Evolutionary conservation across 2,113 vertebrate genomes (phyloP).

Genomic region (Glaucomys volans): DNA sequence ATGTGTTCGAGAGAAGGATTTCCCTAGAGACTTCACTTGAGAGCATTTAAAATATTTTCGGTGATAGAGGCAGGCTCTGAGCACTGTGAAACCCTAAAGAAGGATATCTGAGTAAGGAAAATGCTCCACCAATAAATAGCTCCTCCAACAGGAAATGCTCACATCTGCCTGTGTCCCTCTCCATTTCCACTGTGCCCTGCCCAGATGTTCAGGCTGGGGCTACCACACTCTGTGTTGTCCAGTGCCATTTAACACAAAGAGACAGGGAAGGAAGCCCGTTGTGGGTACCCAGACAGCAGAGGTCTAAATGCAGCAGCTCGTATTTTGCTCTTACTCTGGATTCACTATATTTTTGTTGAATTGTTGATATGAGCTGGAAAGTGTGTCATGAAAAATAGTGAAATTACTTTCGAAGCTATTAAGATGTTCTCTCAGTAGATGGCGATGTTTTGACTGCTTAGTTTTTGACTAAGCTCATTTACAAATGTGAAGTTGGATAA

Average conservation of each 20-base stretch:
- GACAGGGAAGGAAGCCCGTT: neutral
- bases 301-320: neutral
- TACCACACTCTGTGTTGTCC: neutral
- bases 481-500: neutral
- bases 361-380: neutral
- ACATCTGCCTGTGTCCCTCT: accelerated
- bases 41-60: neutral
- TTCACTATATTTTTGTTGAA: neutral
- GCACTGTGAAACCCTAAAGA: neutral
- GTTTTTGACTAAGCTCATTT: neutral
- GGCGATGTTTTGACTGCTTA: constrained; percentile 47
- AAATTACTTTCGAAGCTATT: neutral
- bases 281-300: accelerated
- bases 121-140: neutral
- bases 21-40: neutral
- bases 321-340: neutral
- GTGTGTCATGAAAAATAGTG: neutral
- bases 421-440: constrained; percentile 20
- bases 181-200: neutral
- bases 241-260: too few relatives aligned
- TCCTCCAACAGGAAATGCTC: neutral
- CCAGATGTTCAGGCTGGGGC: too few relatives aligned
- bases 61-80: neutral
- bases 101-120: neutral
- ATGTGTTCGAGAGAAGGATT: neutral